These are phyloP conservation scores for Drosophila sp. DNA, from an alignment of 1,140 invertebrate species.

Conservation along the genomic window DNA sequence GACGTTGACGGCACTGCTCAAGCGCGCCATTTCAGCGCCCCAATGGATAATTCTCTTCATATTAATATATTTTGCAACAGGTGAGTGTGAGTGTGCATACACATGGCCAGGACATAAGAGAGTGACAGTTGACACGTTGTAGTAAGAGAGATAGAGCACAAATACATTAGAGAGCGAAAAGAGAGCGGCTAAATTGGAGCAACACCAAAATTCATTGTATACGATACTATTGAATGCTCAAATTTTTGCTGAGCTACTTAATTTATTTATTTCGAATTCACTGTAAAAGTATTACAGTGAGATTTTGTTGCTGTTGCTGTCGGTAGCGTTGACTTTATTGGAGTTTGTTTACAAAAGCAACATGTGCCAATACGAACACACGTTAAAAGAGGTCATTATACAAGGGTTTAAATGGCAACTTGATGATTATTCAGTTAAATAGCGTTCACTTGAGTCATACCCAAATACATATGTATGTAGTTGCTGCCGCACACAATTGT, in stretches of 20 bases:
- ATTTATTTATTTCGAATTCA: slow-evolving; percentile 31
- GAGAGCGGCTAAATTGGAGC: slow-evolving; percentile 31
- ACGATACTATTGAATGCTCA: slow-evolving; percentile 36
- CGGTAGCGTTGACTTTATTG: slow-evolving; percentile 25
- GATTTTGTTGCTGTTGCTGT: slow-evolving; percentile 20
- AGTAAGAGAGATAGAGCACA: slow-evolving; percentile 5
- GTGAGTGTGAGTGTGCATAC: slow-evolving; percentile 53
- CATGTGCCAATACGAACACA: slow-evolving; percentile 36
- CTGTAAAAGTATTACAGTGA: slow-evolving; percentile 12
- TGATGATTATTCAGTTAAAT: slow-evolving; percentile 24
- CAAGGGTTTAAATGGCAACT: slow-evolving; percentile 21
- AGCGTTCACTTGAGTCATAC: slow-evolving; percentile 29
- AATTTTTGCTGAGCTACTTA: slow-evolving; percentile 47
- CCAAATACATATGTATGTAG: not conserved
- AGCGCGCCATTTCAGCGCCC: slow-evolving; percentile 74
- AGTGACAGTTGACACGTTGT: slow-evolving; percentile 23
- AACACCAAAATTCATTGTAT: slow-evolving; percentile 18
- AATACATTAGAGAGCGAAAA: slow-evolving; percentile 2
- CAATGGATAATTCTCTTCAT: slow-evolving; percentile 82
- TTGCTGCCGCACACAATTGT: not conserved
- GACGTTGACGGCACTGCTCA: slow-evolving; percentile 63
- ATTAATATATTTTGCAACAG: slow-evolving; percentile 81
- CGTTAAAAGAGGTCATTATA: slow-evolving; percentile 38
- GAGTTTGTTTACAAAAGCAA: slow-evolving; percentile 36
- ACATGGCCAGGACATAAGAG: slow-evolving; percentile 40